Base-by-base conservation (phyloP, 2,797 vertebrate genomes). In the Gymnodraco acuticeps region DNA sequence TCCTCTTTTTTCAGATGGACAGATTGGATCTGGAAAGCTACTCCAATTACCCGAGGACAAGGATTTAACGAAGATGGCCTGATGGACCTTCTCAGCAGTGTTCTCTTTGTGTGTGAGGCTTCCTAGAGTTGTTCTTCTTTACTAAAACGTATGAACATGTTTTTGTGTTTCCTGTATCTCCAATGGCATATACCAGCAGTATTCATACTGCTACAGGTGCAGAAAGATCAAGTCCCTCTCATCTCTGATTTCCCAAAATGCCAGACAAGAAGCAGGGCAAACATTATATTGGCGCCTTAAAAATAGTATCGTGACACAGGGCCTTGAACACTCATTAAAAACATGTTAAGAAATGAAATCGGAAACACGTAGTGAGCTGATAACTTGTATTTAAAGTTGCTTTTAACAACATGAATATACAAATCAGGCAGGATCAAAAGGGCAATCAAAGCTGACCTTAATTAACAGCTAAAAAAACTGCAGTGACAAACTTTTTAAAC, bases 1-100 rank as follows among this genome's bases (percentile, higher is more conserved):
- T 70, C 67, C 78, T 83, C 55, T 67, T 77, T 90, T 90, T 82
- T 85, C 80, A 87, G 84, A 87, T 48, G 54, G 82, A 89, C 85
- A 83, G 76, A 71, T 80, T 82, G 82, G 82, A 87, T 52, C 51
- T 78, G 73, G 50, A 76, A 78, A 83, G 67, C 77, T 64, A 33
- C 64, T 76, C 64, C 81, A 88, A 89, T 85, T 89, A 93, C 70
- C 80, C 69, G 61, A 81, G 68, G 73, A 85, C 68, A 69, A 73
- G 64, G 73, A 47, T 81, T 87, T 82, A 78, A 77, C 64, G 72
- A 55, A 68, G 65, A 63, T 60, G 31, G 58, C 42, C 31, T 50
- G 33, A 70, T 72, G 64, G 67, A 76, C 52, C 65, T 41, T 68
- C 33, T 62, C 27, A 77, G 62, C 27, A 64, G 68, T 58, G 75